These are phyloP conservation scores for Lutraria lutraria DNA, from an alignment of 2,888 invertebrate species.

Conservation along the genomic window DNA sequence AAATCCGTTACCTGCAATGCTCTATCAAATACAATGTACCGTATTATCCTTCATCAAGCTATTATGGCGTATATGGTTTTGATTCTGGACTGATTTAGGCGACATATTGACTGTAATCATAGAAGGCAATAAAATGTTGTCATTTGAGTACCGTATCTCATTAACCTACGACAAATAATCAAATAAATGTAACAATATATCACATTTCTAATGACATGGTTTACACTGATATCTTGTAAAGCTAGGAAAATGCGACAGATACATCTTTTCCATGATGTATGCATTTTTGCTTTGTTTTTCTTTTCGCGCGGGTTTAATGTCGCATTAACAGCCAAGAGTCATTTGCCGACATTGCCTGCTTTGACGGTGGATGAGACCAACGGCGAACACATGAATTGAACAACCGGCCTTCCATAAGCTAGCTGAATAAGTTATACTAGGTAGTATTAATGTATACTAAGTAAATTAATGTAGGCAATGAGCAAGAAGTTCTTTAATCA, in stretches of 20 bases:
- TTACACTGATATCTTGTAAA: neutral
- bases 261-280: no score
- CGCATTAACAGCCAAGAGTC: no score
- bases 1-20: neutral
- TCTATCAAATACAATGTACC: neutral
- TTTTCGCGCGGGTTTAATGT: no score
- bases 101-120: neutral
- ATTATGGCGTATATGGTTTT: neutral
- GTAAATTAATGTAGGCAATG: no score
- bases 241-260: neutral
- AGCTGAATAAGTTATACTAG: no score
- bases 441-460: no score
- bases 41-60: neutral
- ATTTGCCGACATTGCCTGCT: no score
- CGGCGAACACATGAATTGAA: no score
- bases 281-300: no score
- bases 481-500: no score
- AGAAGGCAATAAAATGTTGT: constrained; percentile 1
- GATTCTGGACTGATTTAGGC: neutral
- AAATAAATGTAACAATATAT: neutral
- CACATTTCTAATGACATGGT: constrained; percentile 27
- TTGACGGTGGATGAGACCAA: no score
- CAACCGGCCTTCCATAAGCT: no score
- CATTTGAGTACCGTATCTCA: neutral
- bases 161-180: constrained; percentile 24